Evolutionary conservation across 2,888 invertebrate species (phyloP), one percentile per base, ranked within the genome.

Genomic region (Lacanobia wlatinum): DNA sequence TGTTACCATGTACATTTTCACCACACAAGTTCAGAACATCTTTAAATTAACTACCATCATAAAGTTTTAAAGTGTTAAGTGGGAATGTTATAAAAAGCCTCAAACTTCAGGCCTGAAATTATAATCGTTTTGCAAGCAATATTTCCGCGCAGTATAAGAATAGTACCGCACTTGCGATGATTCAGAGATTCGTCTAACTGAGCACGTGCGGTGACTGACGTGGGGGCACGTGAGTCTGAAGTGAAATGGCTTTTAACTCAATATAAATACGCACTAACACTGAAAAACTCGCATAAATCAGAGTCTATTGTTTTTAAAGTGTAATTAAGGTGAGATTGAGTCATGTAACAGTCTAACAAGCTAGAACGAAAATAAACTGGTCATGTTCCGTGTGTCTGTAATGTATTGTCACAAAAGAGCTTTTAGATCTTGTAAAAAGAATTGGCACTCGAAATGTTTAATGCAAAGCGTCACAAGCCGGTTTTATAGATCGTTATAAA

Each of bases 231-330:
- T 84, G 87, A 80, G 70, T 62, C 75, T 80, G 66, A 84, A 81
- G 70, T 76, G 68, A 86, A 85, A 86, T 86, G 69, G 83, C 83
- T 85, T 87, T 82, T 86, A 86, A 82, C 84, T 83, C 76, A 66
- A 74, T 74, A 71, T 77, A 83, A 85, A 84, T 78, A 72, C 72
- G 38, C 59, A 64, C 64, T 63, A 64, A 73, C n/a, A 58, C n/a
- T 52, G 65, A 80, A 77, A 74, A 84, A 68, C 58, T 58, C 59
- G 58, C 64, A 78, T 77, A 70, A 84, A 82, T 84, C 73, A 72
- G 58, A 70, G 70, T 38, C 66, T 67, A 71, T 62, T 75, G 73
- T 73, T 76, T 76, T 78, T 66, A 50, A 73, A 73, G 61, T 70
- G 62, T 66, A 75, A 75, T 84, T 76, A 76, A 84, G 64, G 73